Evolutionary conservation across 1,140 invertebrate species (phyloP).

Genomic region (Ericerus pela): DNA sequence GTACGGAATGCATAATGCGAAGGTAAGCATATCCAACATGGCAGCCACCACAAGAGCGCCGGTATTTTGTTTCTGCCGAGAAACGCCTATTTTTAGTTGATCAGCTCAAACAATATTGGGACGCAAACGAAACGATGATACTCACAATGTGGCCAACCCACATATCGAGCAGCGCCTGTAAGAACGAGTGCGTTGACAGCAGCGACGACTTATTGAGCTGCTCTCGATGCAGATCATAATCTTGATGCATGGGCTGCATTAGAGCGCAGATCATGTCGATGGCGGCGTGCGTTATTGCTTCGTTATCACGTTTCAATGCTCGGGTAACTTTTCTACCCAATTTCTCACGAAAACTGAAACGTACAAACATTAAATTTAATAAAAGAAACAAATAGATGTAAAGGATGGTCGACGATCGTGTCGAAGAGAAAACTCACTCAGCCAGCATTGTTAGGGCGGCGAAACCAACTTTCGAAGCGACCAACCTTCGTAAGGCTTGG

Average conservation of each 20-base stretch:
- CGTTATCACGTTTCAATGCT: slow-evolving; percentile 75
- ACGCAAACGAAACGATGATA: slow-evolving; percentile 21
- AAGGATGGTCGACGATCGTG: neutral
- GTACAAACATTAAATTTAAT: too few relatives aligned
- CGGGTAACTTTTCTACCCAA: slow-evolving; percentile 61
- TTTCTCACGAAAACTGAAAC: slow-evolving; percentile 78
- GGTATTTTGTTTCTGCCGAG: slow-evolving; percentile 53
- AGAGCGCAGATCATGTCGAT: slow-evolving; percentile 94
- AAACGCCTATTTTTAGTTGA: slow-evolving; percentile 17
- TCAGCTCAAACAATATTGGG: slow-evolving; percentile 13
- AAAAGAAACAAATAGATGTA: slow-evolving; percentile 3
- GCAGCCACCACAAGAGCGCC: slow-evolving; percentile 65
- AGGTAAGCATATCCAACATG: slow-evolving; percentile 98
- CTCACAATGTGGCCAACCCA: slow-evolving; percentile 89
- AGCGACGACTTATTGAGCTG: slow-evolving; percentile 95
- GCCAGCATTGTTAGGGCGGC: slow-evolving; percentile 81
- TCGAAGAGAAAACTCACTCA: slow-evolving; percentile 40
- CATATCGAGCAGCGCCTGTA: slow-evolving; percentile 86
- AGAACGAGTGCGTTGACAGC: slow-evolving; percentile 78
- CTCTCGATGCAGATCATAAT: slow-evolving; percentile 87
- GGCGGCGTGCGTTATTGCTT: slow-evolving; percentile 85
- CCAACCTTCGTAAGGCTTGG: slow-evolving; percentile 77
- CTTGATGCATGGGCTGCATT: slow-evolving; percentile 97
- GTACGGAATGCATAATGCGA: slow-evolving; percentile 94
- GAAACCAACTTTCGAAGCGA: slow-evolving; percentile 96